phyloP scores from a whole-genome alignment of 2,113 vertebrate genomes.

The Zapus hudsonius region DNA sequence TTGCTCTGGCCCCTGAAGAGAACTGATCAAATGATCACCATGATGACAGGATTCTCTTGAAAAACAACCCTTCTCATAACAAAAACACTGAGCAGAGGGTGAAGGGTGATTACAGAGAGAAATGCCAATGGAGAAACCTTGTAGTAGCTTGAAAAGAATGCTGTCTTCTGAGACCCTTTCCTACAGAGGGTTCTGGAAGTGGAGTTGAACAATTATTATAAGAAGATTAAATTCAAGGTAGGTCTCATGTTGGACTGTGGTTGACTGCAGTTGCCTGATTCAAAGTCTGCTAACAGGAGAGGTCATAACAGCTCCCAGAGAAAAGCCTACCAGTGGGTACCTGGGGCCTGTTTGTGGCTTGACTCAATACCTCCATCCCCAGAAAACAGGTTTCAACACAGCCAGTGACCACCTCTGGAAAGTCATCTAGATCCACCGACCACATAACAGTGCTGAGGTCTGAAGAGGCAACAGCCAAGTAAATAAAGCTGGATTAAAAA shows the following conservation, averaged over 20 bases:
- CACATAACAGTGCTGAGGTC: not conserved
- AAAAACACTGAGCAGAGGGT: not conserved
- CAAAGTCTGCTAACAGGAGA: not conserved
- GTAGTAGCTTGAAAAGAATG: not conserved
- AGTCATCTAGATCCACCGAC: not conserved
- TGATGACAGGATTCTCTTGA: not conserved
- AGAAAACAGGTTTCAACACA: not conserved
- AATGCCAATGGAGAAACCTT: not conserved
- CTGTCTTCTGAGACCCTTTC: not conserved
- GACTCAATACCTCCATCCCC: not conserved
- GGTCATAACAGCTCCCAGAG: not conserved
- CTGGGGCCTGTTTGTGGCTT: not conserved
- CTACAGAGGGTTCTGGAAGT: not conserved
- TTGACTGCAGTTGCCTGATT: not conserved
- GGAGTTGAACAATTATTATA: not conserved
- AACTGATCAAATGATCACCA: not conserved
- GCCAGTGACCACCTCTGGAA: not conserved
- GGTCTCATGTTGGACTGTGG: not conserved
- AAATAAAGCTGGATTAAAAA: not conserved
- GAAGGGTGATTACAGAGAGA: not conserved
- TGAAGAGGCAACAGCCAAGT: not conserved
- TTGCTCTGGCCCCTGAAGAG: not conserved
- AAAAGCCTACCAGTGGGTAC: not conserved
- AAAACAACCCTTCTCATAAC: not conserved
- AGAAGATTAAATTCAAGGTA: not conserved